phyloP scores from a whole-genome alignment of 2,797 vertebrate genomes.

The Acomys russatus region DNA sequence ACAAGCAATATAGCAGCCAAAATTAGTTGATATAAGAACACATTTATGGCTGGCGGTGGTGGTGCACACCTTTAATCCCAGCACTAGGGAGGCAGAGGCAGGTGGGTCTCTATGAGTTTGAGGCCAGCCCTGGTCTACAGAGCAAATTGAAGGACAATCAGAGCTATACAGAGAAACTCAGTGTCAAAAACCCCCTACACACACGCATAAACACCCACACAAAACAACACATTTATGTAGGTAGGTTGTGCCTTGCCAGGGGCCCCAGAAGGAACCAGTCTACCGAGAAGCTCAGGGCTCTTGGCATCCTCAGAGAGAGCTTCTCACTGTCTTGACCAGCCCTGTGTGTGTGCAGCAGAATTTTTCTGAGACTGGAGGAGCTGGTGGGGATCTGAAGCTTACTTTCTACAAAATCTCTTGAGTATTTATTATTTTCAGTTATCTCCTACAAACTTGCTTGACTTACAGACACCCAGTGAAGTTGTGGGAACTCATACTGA shows the following conservation, averaged over 20 bases:
- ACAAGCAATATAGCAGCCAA: neutral
- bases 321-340: neutral
- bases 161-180: no score
- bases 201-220: no score
- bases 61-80: no score
- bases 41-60: neutral
- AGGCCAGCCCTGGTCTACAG: no score
- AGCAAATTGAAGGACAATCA: no score
- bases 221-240: neutral
- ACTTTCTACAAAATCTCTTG: neutral
- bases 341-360: neutral
- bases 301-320: neutral
- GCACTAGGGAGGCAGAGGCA: no score
- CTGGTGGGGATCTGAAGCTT: neutral
- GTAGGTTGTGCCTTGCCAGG: neutral
- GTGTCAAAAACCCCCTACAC: no score
- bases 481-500: slow-evolving; percentile 6
- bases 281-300: neutral
- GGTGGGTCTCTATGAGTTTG: no score
- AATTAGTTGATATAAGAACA: neutral
- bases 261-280: neutral
- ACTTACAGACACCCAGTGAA: neutral
- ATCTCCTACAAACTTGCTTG: neutral
- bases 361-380: neutral
- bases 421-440: neutral